Evolutionary conservation across 1,140 invertebrate genomes (phyloP), one percentile per base, ranked within the genome.

Genomic region (Neodiprion lecontei): DNA sequence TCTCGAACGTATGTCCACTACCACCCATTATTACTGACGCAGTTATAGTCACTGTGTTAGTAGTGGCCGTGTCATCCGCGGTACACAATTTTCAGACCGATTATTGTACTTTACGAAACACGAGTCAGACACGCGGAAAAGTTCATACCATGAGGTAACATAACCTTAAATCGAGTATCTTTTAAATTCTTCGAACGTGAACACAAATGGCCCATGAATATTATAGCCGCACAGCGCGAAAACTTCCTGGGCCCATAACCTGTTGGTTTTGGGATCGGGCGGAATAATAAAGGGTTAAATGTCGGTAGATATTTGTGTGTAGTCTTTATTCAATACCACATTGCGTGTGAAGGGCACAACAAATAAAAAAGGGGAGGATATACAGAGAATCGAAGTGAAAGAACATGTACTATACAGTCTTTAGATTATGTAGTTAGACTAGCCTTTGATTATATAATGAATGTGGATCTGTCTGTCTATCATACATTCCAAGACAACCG

Each of bases 91-190:
- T 53, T 53, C 50, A 53, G 50, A 53, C 50, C 50, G 50, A 53
- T 53, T 53, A 53, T 53, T 53, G 50, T 53, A 2, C 50, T 53
- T 53, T 53, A 53, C 50, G 1, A 53, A 53, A 53, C 50, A 53
- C 50, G 50, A 53, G 50, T 53, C 50, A 53, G 50, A 53, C 50
- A 53, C 50, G 50, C 50, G 50, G 50, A 53, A 53, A 53, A 53
- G 50, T 53, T 53, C 50, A 53, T 53, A 53, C 50, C 50, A 53
- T 53, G 50, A 53, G 50, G 50, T 53, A 53, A 53, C 1, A 53
- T 53, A 53, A 53, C 50, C 1, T 53, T 14, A 1, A 53, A 53
- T 1, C 50, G 50, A 53, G 50, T 53, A 53, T 11, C 50, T 1
- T 1, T 53, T 53, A 11, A 53, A 53, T 53, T 53, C 50, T 1